Evolutionary conservation across 92 coral and sea anemone genomes (phyloP), one percentile per base, ranked within the genome.

Genomic region (Bergia sp.): DNA sequence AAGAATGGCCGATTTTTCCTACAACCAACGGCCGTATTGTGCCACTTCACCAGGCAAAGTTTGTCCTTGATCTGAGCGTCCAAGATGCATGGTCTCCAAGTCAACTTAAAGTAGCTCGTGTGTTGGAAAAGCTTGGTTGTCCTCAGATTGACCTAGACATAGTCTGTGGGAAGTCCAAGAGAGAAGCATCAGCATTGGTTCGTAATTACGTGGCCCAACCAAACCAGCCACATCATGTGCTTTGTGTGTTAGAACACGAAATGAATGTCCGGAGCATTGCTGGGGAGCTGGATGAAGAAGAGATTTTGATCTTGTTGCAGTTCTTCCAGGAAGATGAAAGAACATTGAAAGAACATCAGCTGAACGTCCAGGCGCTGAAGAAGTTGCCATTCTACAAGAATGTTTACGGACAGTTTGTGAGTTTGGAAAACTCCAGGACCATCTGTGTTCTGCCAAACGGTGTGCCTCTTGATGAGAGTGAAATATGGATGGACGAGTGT

Each of bases 1-100:
- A 76, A 20, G 73, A 74, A 53, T 88, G 91, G 91, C 91, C 91
- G 37, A 88, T 88, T 40, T 49, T 88, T 72, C 91, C 91, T 69
- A 88, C 87, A 58, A 88, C 61, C 38, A 11, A 39, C 7, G 77
- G 44, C 20, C 45, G 43, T 36, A 66, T 88, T 69, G 91, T 88
- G 29, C n/a, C 91, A 47, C 49, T 88, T 37, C 73, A 67, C 49
- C 82, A 66, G 49, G 91, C 81, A 13, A 88, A 73, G 78, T 80
- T 86, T 23, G 86, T 88, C 72, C 15, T 88, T 13, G 91, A 88
- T 41, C 74, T 88, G 81, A 88, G 80, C 69, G 50, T 47, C 45
- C 81, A 75, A 39, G 81, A 36, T 67, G 91, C 82, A 73, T 71
- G 87, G 57, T n/a, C 58, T 47, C 80, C 86, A 58, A 47, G 40